These are phyloP conservation scores for Microcebus ravelobensis DNA, from an alignment of 2,113 vertebrate genomes.

Conservation along the genomic window DNA sequence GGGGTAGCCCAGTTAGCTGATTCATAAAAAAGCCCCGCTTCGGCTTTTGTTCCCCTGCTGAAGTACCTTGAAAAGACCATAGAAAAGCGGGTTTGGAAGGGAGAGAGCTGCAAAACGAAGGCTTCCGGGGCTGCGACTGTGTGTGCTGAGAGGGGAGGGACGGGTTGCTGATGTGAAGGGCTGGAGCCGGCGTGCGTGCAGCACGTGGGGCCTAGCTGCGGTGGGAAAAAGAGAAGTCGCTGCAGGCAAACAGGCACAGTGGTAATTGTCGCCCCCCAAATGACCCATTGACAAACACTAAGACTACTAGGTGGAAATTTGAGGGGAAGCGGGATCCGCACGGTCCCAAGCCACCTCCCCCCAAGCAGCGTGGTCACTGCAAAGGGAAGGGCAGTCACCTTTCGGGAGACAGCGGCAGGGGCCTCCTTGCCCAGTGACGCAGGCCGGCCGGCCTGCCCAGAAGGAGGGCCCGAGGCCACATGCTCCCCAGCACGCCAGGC, in stretches of 20 bases:
- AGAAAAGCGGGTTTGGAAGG: background rate
- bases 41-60: background rate
- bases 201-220: background rate
- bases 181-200: accelerated
- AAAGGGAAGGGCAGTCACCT: background rate
- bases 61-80: background rate
- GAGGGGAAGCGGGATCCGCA: background rate
- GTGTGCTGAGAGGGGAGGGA: background rate
- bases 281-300: background rate
- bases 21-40: background rate
- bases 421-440: background rate
- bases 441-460: background rate
- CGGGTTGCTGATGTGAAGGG: background rate
- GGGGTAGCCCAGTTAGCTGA: background rate
- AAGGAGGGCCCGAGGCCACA: background rate
- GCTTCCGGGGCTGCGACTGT: background rate
- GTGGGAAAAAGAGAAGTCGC: background rate
- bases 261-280: background rate
- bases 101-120: accelerated
- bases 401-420: background rate
- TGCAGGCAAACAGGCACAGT: accelerated
- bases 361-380: background rate
- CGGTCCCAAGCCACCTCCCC: background rate
- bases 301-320: background rate
- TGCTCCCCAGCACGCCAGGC: too few relatives aligned